Conservation (phyloP, 1,140 invertebrate genomes). For the Goniozus legneri region DNA sequence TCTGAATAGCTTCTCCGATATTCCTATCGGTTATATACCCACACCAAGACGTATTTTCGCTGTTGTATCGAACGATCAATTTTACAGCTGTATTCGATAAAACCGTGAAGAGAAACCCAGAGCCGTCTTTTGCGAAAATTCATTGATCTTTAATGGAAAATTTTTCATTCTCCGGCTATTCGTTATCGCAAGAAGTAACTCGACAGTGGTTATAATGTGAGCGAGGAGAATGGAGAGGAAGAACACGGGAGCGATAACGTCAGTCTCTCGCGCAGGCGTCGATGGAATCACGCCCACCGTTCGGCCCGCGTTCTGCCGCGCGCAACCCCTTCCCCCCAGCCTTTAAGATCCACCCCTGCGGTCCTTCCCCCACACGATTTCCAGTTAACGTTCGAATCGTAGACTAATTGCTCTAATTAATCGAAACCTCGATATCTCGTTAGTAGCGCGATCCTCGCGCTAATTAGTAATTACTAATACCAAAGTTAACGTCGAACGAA, state of each 20-base stretch:
- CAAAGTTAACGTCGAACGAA: slow-evolving; percentile 1
- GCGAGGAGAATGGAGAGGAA: no score
- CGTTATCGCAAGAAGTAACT: no score
- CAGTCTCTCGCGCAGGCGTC: slow-evolving; percentile 36
- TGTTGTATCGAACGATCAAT: no score
- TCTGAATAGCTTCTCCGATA: slow-evolving; percentile 18
- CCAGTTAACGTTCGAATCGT: slow-evolving; percentile 47
- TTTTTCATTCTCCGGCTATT: no score
- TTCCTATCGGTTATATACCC: no score
- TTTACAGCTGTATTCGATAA: no score
- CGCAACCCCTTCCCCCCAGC: slow-evolving; percentile 28
- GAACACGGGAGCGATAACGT: neutral
- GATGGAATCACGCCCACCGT: slow-evolving; percentile 37
- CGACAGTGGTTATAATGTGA: no score
- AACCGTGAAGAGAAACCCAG: no score
- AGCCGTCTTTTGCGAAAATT: no score
- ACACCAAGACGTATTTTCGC: no score
- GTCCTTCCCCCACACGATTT: slow-evolving; percentile 35
- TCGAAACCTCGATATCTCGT: slow-evolving; percentile 33
- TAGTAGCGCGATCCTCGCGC: slow-evolving; percentile 24
- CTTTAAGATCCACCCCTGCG: slow-evolving; percentile 25
- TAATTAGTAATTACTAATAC: slow-evolving; percentile 42
- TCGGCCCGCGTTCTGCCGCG: slow-evolving; percentile 17
- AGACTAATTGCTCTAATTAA: slow-evolving; percentile 53
- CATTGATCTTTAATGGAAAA: no score